Percentiles rank a stretch among this genome's conserved stretches.
Evolutionary conservation across 2,888 invertebrate genomes (phyloP).

Genomic region (Philereme vetulata): DNA sequence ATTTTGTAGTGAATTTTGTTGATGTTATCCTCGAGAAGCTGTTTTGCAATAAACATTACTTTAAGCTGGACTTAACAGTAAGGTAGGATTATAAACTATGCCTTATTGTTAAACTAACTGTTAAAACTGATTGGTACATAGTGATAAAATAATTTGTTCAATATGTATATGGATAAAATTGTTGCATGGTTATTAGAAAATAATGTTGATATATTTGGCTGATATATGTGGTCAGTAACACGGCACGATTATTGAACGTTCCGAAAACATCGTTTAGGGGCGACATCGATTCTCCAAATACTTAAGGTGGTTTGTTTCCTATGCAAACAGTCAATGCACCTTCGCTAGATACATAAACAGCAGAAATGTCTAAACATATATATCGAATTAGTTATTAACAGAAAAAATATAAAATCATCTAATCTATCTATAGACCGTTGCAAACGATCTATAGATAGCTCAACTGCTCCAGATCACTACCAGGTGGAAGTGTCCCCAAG

Average conservation of each 20-base stretch:
- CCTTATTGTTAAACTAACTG: slow-evolving; percentile 35
- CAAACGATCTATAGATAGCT: too few species aligned
- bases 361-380: too few species aligned
- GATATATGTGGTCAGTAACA: not conserved
- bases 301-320: not conserved
- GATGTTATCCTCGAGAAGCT: slow-evolving; percentile 22
- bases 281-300: not conserved
- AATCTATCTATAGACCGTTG: too few species aligned
- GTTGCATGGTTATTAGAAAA: slow-evolving; percentile 8
- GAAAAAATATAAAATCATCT: too few species aligned
- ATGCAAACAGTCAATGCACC: too few species aligned
- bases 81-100: slow-evolving; percentile 25
- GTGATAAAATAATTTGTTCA: slow-evolving; percentile 19
- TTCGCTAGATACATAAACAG: too few species aligned
- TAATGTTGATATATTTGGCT: not conserved
- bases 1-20: slow-evolving; percentile 35
- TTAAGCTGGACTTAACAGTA: slow-evolving; percentile 22
- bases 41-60: slow-evolving; percentile 15
- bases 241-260: not conserved
- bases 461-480: too few species aligned
- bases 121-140: slow-evolving; percentile 26
- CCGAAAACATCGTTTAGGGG: not conserved
- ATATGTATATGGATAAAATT: slow-evolving; percentile 13
- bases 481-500: too few species aligned
- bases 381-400: too few species aligned